Percentiles rank a stretch among this genome's conserved stretches.
Evolutionary conservation across 2,113 vertebrate genomes (phyloP).

Genomic region (Copsychus sechellarum): DNA sequence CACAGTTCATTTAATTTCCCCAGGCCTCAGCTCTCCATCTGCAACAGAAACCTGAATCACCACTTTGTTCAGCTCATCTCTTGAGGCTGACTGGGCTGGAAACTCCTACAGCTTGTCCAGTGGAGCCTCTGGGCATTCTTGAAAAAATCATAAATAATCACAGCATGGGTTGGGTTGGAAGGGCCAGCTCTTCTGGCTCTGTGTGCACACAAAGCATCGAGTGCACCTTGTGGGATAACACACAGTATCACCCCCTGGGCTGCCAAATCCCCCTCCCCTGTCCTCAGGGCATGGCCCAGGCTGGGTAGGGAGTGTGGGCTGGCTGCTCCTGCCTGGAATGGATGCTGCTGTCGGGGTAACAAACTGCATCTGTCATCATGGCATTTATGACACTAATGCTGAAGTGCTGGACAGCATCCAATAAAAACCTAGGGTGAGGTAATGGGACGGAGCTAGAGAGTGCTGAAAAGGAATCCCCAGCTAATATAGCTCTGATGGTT

Average conservation of each 20-base stretch:
- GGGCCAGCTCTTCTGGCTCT: not conserved
- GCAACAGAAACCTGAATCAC: not conserved
- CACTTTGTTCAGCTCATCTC: not conserved
- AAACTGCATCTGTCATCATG: not conserved
- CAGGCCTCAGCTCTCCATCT: not conserved
- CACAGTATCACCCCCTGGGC: not conserved
- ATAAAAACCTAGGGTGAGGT: not conserved
- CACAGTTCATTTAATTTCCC: not conserved
- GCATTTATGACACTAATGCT: conserved; percentile 1
- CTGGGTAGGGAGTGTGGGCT: not conserved
- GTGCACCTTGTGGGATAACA: not conserved
- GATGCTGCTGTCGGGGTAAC: not conserved
- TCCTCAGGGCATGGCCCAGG: not conserved
- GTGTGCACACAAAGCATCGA: not conserved
- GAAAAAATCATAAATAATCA: not conserved
- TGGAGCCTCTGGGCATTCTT: not conserved
- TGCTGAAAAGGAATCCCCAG: not conserved
- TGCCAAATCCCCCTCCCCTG: not conserved
- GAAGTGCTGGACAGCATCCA: not conserved
- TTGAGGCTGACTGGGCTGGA: not conserved
- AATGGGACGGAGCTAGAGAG: not conserved
- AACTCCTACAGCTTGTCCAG: not conserved
- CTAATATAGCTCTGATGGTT: not conserved
- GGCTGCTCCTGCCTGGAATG: conserved; percentile 14
- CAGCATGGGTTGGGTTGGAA: not conserved